Base-by-base conservation (phyloP, 2,797 vertebrate genomes). In the Enteromius anoplus region DNA sequence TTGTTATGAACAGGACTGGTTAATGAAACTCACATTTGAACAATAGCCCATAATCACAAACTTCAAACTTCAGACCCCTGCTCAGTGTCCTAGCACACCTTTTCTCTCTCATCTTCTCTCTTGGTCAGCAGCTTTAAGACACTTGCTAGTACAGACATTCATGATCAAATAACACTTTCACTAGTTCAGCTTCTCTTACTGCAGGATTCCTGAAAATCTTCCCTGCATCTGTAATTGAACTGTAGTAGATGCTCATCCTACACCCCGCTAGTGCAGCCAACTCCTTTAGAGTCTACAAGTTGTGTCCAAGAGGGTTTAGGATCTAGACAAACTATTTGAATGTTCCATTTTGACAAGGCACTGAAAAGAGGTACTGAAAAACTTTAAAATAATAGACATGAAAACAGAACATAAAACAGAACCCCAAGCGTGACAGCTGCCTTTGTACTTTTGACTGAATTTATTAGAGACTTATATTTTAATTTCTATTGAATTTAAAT, bases 1-100 rank as follows among this genome's bases (percentile, higher is more conserved):
- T 51, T 34, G 29, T 45, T 78, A 21, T 51, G 29, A 49, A 58
- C 34, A 78, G 58, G 21, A 88, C 87, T 86, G 89, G 90, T 92
- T 91, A 92, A 90, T 91, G 91, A 91, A 88, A 89, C 92, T 94
- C 90, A 93, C 90, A 91, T 93, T 91, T 93, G 91, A 92, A 90
- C 86, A 70, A 53, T 87, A 62, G 85, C 85, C 87, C 88, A 88
- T 92, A 89, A 93, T 92, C 90, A 86, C 71, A 81, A 70, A 84
- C 68, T 77, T 84, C 58, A 94, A 84, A 84, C 87, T 65, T 26
- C 75, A 86, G 80, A 91, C 88, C 90, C 79, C 47, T 89, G 91
- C 88, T 84, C 47, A 70, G 84, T 93, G 91, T 93, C 92, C 92
- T 64, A 91, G 91, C 91, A 92, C 91, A 90, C 90, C 89, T 90